A percentile compares a stretch with the other conserved stretches of the same genome.
Evolutionary conservation across 2,797 vertebrate species (phyloP).

Genomic region (Merluccius polli): DNA sequence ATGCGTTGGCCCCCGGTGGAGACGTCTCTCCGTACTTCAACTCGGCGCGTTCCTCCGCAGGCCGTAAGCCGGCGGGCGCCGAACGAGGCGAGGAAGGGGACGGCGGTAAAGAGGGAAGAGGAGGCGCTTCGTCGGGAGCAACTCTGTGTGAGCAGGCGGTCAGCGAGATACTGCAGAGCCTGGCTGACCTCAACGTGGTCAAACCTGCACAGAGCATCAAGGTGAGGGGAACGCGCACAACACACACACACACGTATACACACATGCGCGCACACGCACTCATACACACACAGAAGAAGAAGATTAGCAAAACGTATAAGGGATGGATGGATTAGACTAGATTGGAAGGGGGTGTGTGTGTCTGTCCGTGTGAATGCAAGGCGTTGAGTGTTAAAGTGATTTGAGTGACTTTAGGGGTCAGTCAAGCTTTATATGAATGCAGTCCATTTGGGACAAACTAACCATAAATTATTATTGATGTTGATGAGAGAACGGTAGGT

Average conservation of each 20-base stretch:
- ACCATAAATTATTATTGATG: too few relatives aligned
- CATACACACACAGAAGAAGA: slow-evolving; percentile 9
- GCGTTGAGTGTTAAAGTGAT: background rate
- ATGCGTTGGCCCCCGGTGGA: background rate
- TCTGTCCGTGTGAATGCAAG: background rate
- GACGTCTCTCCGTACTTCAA: background rate
- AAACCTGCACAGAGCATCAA: slow-evolving; percentile 72
- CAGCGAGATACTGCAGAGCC: slow-evolving; percentile 71
- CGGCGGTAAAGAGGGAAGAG: slow-evolving; percentile 40
- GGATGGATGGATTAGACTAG: too few relatives aligned
- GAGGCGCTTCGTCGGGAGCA: slow-evolving; percentile 10
- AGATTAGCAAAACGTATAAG: too few relatives aligned
- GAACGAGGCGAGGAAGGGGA: slow-evolving; percentile 54
- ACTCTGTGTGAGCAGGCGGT: slow-evolving; percentile 68
- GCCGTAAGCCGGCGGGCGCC: slow-evolving; percentile 64
- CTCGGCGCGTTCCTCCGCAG: slow-evolving; percentile 48
- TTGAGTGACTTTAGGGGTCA: background rate
- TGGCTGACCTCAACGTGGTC: slow-evolving; percentile 73
- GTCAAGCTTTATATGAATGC: slow-evolving; percentile 15
- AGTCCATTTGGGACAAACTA: too few relatives aligned
- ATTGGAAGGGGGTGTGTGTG: too few relatives aligned
- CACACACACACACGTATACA: background rate
- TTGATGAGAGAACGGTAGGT: too few relatives aligned
- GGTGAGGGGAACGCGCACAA: slow-evolving; percentile 59
- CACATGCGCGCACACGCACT: slow-evolving; percentile 8